A percentile compares a stretch with the other conserved stretches of the same genome.
These are phyloP conservation scores for Perccottus glenii DNA, from an alignment of 2,113 vertebrate genomes.

Conservation along the genomic window DNA sequence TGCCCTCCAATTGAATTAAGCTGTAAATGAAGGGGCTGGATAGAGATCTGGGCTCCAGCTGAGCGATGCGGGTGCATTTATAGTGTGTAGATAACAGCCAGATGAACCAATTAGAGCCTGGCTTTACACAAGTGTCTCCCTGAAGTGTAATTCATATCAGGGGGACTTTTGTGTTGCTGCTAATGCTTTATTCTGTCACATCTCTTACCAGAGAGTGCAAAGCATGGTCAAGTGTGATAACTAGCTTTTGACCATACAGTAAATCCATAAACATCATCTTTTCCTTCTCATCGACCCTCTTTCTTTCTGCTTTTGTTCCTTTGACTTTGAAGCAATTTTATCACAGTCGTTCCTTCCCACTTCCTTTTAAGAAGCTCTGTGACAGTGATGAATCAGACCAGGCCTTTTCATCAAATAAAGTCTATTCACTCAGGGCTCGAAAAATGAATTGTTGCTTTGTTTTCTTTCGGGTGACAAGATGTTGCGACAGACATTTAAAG, in stretches of 20 bases:
- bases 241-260: conserved; percentile 14
- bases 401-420: conserved; percentile 14
- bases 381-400: conserved; percentile 12
- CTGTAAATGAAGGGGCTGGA: conserved; percentile 64
- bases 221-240: conserved; percentile 15
- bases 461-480: background rate
- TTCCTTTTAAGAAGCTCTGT: background rate
- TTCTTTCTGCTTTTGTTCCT: conserved; percentile 16
- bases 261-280: conserved; percentile 31
- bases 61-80: conserved; percentile 48
- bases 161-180: background rate
- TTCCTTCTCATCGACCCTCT: conserved; percentile 10
- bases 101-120: conserved; percentile 49
- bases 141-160: conserved; percentile 37
- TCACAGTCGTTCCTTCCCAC: background rate
- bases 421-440: conserved; percentile 1
- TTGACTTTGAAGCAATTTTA: conserved; percentile 6
- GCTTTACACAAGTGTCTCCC: conserved; percentile 32
- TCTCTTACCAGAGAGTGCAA: conserved; percentile 17
- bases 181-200: conserved; percentile 22
- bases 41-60: conserved; percentile 61
- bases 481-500: conserved; percentile 9
- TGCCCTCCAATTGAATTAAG: conserved; percentile 76
- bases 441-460: conserved; percentile 16
- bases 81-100: conserved; percentile 65